Percentiles rank a stretch among this genome's conserved stretches.
phyloP scores from a whole-genome alignment of 2,888 invertebrate species.

The Lamellibrachia satsuma region DNA sequence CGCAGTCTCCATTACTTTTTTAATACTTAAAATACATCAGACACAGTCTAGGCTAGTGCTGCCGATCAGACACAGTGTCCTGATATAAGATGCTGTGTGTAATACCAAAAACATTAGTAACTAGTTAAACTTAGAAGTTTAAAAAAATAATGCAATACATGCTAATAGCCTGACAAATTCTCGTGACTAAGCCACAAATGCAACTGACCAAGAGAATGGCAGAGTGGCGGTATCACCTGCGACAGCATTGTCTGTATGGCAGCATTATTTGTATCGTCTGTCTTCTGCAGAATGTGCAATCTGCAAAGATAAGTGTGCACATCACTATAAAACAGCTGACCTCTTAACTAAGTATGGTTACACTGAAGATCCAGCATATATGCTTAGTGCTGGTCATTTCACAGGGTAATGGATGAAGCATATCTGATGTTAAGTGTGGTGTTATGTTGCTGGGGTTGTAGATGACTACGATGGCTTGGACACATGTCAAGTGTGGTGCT shows the following conservation, averaged over 20 bases:
- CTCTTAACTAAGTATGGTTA: neutral
- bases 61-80: too few relatives aligned
- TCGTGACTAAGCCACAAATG: neutral
- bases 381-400: too few relatives aligned
- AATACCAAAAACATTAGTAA: too few relatives aligned
- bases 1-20: too few relatives aligned
- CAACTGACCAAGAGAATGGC: conserved; percentile 48
- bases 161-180: neutral
- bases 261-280: conserved; percentile 39
- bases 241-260: neutral
- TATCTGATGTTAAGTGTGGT: neutral
- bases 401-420: too few relatives aligned
- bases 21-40: too few relatives aligned
- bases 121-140: neutral
- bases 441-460: too few relatives aligned
- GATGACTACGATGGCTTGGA: too few relatives aligned
- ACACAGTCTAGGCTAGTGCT: too few relatives aligned
- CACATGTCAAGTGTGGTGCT: too few relatives aligned
- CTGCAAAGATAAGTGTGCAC: conserved; percentile 20
- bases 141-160: neutral
- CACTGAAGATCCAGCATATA: too few relatives aligned
- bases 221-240: conserved; percentile 39
- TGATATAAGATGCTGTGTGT: too few relatives aligned
- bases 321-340: neutral
- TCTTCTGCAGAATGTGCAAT: conserved; percentile 20